Percentiles rank a stretch among this genome's conserved stretches.
phyloP scores from a whole-genome alignment of 2,113 vertebrate genomes.

The Craseonycteris thonglongyai region DNA sequence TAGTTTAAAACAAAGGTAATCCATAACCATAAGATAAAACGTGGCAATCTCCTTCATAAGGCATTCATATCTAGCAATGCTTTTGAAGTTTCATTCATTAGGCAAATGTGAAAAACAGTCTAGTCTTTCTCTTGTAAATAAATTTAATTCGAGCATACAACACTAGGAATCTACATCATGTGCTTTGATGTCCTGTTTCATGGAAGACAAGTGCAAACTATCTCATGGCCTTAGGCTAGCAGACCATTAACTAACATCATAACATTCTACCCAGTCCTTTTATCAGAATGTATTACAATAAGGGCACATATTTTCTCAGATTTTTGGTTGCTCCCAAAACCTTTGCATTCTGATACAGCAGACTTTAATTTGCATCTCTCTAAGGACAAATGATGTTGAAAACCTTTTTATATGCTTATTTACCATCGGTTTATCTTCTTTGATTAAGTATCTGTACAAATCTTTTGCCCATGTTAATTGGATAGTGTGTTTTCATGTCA shows the following conservation, averaged over 20 bases:
- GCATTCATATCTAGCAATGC: background rate
- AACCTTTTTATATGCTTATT: background rate
- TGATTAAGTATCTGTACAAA: background rate
- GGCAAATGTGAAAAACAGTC: background rate
- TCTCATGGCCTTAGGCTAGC: background rate
- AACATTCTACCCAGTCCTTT: background rate
- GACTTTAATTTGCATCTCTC: background rate
- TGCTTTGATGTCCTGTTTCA: background rate
- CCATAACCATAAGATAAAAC: background rate
- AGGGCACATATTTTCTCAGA: background rate
- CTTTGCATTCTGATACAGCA: background rate
- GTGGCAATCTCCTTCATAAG: background rate
- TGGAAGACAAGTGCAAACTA: background rate
- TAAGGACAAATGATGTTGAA: background rate
- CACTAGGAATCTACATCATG: background rate
- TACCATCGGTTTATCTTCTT: background rate
- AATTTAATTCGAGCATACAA: background rate
- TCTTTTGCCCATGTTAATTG: background rate
- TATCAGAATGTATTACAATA: background rate
- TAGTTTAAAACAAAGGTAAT: constrained; percentile 32
- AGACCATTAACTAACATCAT: background rate
- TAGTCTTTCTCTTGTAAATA: background rate
- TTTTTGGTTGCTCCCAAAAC: background rate
- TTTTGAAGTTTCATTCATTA: constrained; percentile 29
- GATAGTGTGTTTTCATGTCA: background rate